A percentile compares a stretch with the other conserved stretches of the same genome.
phyloP scores from a whole-genome alignment of 2,888 invertebrate species.

The Caenorhabditis virilis region DNA sequence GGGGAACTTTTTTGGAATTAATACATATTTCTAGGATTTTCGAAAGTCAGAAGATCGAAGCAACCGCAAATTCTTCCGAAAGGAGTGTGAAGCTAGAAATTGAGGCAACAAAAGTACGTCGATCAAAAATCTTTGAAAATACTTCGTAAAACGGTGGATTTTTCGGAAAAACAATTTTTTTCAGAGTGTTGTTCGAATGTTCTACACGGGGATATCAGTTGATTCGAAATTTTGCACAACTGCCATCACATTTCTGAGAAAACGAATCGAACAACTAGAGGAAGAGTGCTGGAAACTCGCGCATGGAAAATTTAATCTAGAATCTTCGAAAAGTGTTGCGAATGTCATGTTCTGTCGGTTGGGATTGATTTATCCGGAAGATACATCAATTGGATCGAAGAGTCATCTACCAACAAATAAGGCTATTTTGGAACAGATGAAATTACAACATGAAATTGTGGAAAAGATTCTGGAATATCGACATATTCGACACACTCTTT shows the following conservation, averaged over 20 bases:
- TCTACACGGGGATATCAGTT: not conserved
- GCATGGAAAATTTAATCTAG: conserved; percentile 39
- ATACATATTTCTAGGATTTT: conserved; percentile 4
- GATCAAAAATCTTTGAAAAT: too few species aligned
- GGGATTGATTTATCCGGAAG: conserved; percentile 43
- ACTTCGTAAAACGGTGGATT: too few species aligned
- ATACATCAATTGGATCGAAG: conserved; percentile 10
- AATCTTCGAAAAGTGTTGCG: conserved; percentile 37
- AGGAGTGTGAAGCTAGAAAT: conserved; percentile 28
- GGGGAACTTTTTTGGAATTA: not conserved
- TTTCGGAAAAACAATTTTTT: too few species aligned
- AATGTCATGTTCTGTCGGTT: conserved; percentile 41
- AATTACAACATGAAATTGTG: conserved; percentile 35
- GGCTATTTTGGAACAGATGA: conserved; percentile 37
- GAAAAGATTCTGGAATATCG: conserved; percentile 42
- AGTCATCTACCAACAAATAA: conserved; percentile 44
- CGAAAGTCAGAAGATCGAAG: conserved; percentile 4
- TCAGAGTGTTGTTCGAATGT: not conserved
- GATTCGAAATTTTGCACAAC: not conserved
- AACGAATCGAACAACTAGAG: conserved; percentile 29
- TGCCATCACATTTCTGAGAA: not conserved
- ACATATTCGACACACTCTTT: conserved; percentile 38
- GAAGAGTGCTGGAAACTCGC: conserved; percentile 28
- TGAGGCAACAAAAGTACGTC: conserved; percentile 11
- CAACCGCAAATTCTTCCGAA: conserved; percentile 6